phyloP scores from a whole-genome alignment of 1,140 invertebrate genomes.

The Zeugodacus cucurbitae region DNA sequence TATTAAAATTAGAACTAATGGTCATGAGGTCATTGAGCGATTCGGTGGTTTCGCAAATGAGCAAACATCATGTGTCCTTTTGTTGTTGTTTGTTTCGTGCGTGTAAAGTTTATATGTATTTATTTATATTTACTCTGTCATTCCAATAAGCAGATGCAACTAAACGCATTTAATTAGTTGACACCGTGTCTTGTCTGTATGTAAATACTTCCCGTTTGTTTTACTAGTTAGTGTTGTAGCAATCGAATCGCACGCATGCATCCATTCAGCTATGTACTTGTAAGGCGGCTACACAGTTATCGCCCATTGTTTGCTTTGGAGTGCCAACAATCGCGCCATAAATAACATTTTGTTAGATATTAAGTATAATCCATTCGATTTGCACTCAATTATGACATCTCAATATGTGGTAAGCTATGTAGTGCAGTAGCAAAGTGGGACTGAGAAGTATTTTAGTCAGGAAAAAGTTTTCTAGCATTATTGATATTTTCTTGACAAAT shows the following conservation, averaged over 20 bases:
- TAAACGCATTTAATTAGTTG: constrained; percentile 20
- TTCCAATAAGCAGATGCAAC: background rate
- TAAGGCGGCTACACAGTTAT: background rate
- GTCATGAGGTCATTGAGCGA: background rate
- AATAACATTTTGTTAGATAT: background rate
- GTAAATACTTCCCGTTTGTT: constrained; percentile 12
- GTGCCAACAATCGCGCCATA: background rate
- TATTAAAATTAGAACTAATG: constrained; percentile 16
- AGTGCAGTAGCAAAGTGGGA: too few species aligned
- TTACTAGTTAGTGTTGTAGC: background rate
- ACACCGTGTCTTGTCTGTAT: background rate
- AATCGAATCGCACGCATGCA: background rate
- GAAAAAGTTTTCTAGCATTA: too few species aligned
- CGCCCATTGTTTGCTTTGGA: background rate
- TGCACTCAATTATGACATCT: background rate
- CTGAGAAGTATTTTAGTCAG: too few species aligned
- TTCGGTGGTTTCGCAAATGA: background rate
- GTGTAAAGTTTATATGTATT: background rate
- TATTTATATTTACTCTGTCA: background rate
- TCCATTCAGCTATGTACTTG: too few species aligned
- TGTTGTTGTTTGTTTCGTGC: background rate
- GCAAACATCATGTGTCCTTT: background rate
- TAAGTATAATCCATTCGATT: background rate
- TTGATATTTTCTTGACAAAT: background rate
- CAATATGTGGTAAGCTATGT: background rate